Evolutionary conservation across 1,140 invertebrate species (phyloP), one percentile per base, ranked within the genome.

Genomic region (Sitophilus oryzae): DNA sequence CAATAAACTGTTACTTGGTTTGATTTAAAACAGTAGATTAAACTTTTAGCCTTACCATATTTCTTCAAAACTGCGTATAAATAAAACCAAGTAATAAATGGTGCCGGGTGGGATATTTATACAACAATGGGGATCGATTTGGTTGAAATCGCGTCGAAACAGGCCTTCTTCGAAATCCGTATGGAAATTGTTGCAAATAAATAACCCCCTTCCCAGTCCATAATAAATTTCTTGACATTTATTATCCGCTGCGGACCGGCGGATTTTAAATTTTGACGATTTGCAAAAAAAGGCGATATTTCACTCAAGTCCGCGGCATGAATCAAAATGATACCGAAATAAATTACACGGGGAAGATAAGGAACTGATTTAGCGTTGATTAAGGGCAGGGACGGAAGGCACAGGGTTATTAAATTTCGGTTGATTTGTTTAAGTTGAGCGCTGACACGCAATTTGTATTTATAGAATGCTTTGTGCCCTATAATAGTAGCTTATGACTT

Each of bases 341-440:
- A 55, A 40, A 55, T 43, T 21, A 47, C 20, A 42, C 19, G 9
- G 34, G 18, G 8, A 42, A 56, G 40, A 49, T 56, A 49, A 56
- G 42, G 35, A 48, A 48, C 53, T 49, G 53, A 56, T 56, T 56
- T 56, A 49, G 16, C 38, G 25, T 19, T 18, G 42, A 56, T 49
- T 18, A 4, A 1, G 40, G 40, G 40, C 15, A 1, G 14, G 19
- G 6, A 42, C 16, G 2, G 14, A 42, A n/a, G n/a, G n/a, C n/a
- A n/a, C n/a, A n/a, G n/a, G n/a, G n/a, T n/a, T n/a, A n/a, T n/a
- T n/a, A n/a, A n/a, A n/a, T n/a, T n/a, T n/a, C n/a, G n/a, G n/a
- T n/a, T n/a, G n/a, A n/a, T n/a, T n/a, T n/a, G n/a, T n/a, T n/a
- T n/a, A n/a, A n/a, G n/a, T n/a, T n/a, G n/a, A n/a, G n/a, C n/a